Percentiles rank a stretch among this genome's conserved stretches.
These are phyloP conservation scores for Platycheirus albimanus DNA, from an alignment of 2,888 invertebrate genomes.

Conservation along the genomic window DNA sequence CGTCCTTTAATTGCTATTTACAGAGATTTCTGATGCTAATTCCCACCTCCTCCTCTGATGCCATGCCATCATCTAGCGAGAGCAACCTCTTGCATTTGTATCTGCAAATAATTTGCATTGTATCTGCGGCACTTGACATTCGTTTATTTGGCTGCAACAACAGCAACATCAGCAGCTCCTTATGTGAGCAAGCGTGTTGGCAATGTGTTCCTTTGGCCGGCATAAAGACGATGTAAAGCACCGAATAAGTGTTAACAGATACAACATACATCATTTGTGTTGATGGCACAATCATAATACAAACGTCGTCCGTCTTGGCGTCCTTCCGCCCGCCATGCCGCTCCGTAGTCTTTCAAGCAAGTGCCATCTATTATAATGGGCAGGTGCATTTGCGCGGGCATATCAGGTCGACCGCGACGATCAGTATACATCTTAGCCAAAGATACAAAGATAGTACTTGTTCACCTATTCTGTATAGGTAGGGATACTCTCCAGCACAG, in stretches of 20 bases:
- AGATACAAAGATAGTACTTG: conserved; percentile 35
- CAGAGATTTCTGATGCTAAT: conserved; percentile 64
- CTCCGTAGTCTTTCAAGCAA: conserved; percentile 5
- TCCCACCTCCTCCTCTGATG: conserved; percentile 3
- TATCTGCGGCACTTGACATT: conserved; percentile 72
- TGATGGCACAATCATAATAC: conserved; percentile 70
- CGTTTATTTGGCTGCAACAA: conserved; percentile 61
- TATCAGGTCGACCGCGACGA: conserved; percentile 62
- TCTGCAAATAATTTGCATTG: conserved; percentile 70
- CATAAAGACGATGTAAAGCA: conserved; percentile 55
- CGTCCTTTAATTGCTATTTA: conserved; percentile 74
- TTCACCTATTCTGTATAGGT: conserved; percentile 23
- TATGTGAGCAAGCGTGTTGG: neutral
- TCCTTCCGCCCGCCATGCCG: too few relatives aligned
- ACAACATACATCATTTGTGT: conserved; percentile 72
- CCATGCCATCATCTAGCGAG: conserved; percentile 33
- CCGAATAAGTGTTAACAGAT: conserved; percentile 70
- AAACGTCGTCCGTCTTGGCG: conserved; percentile 30
- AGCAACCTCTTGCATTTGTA: conserved; percentile 29
- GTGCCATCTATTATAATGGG: conserved; percentile 57
- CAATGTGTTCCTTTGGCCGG: conserved; percentile 33
- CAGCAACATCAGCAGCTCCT: conserved; percentile 16
- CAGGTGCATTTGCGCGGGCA: conserved; percentile 38
- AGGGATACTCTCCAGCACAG: neutral
- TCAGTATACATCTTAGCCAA: conserved; percentile 47